Conservation (phyloP, 2,113 vertebrate species). For the Phodopus roborovskii region DNA sequence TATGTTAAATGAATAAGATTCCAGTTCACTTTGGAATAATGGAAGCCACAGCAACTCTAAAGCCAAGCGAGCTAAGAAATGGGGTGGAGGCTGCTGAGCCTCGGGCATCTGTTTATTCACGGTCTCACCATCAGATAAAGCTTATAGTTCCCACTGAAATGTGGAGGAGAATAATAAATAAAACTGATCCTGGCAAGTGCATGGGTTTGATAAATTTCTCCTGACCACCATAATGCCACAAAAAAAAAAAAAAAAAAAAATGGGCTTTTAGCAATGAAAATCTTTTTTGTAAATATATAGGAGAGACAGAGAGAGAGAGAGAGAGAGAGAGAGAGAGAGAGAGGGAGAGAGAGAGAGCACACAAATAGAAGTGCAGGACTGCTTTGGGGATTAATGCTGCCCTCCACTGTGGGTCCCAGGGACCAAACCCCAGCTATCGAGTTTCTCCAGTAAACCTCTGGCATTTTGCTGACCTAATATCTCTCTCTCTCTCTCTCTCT, state of each 20-base stretch:
- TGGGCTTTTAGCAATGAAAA: not conserved
- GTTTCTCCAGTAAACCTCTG: not conserved
- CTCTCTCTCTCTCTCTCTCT: not conserved
- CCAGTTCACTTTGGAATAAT: conserved; percentile 42
- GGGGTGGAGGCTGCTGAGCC: not conserved
- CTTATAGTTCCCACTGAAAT: not conserved
- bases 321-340: no score
- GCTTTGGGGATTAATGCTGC: not conserved
- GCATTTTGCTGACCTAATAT: not conserved
- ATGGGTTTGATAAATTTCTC: conserved; percentile 26
- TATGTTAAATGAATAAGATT: conserved; percentile 38
- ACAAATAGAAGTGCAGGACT: not conserved
- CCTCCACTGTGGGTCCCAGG: not conserved
- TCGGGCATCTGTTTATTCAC: not conserved
- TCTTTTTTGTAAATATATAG: not conserved
- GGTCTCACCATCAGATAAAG: conserved; percentile 28
- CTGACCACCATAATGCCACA: not conserved
- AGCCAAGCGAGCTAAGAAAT: not conserved
- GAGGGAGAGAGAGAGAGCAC: not conserved
- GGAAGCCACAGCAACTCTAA: not conserved
- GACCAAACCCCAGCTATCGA: not conserved
- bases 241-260: no score
- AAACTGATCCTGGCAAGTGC: not conserved
- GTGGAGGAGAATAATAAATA: conserved; percentile 24
- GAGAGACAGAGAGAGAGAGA: no score